Base-by-base conservation (phyloP, 2,797 vertebrate species). In the Siniperca scherzeri region DNA sequence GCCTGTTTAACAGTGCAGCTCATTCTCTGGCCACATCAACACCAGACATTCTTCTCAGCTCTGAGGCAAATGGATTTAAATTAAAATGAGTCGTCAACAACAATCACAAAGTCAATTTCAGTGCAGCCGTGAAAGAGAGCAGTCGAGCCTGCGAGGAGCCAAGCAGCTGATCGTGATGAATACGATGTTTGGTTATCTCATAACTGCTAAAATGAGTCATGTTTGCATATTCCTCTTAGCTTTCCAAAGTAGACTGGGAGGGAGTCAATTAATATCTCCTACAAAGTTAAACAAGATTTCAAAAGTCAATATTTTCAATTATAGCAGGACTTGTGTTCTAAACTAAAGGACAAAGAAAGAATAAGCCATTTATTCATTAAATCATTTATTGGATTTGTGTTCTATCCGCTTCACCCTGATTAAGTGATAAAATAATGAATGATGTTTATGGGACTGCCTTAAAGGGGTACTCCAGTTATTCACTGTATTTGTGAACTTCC, bases 171-270 rank as follows among this genome's bases (percentile, higher is more conserved):
- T 57, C 0, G 0, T 59, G 78, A 82, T 77, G 40, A 44, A 77
- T 80, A 5, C 19, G 64, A 78, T 14, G 68, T 11, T 10, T 0
- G 14, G 70, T 27, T 59, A 25, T 78, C 42, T 60, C 55, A 89
- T 72, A 81, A 74, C 60, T 72, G 67, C 64, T 19, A 27, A 25
- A 27, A 36, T 86, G 66, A 90, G 22, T 88, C 83, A 69, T 42
- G 44, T 65, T 73, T 13, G 17, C 77, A 59, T 21, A 19, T 52
- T 73, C 46, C 16, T 82, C 70, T 57, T 4, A 64, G 25, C 52
- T 75, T 81, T 82, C 53, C 40, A 53, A 12, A 0, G 27, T 19
- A 4, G 17, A 48, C n/a, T n/a, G 44, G 17, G 46, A 52, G 25
- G 7, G 6, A 52, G 36, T 44, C 3, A 7, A 7, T 8, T 22